Conservation (phyloP, 1,140 invertebrate genomes). For the Lerema accius region DNA sequence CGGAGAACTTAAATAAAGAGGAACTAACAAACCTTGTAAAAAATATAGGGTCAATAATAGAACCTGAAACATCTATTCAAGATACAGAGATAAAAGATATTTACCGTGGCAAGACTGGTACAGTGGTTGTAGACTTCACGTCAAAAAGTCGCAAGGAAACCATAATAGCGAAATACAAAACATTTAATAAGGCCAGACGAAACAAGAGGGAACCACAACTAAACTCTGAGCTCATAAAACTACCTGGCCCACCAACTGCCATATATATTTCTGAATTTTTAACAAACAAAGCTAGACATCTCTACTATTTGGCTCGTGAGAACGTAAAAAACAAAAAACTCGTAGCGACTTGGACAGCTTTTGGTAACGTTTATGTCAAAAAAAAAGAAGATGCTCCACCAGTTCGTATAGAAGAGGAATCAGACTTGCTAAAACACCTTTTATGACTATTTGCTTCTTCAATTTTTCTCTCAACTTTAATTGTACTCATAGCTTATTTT, state of each 20-base stretch:
- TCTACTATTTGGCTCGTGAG: constrained; percentile 25
- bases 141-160: constrained; percentile 7
- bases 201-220: constrained; percentile 14
- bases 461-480: no score
- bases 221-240: constrained; percentile 4
- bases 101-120: constrained; percentile 2
- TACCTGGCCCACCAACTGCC: neutral
- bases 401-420: constrained; percentile 8
- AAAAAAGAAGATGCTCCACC: constrained; percentile 5
- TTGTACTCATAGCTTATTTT: no score
- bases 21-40: neutral
- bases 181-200: constrained; percentile 18
- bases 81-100: constrained; percentile 21
- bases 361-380: constrained; percentile 27
- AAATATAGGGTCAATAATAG: constrained; percentile 7
- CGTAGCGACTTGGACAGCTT: constrained; percentile 24
- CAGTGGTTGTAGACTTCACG: constrained; percentile 24
- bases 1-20: neutral
- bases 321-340: constrained; percentile 20
- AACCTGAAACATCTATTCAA: neutral
- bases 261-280: constrained; percentile 27
- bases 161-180: constrained; percentile 5
- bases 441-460: no score
- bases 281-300: constrained; percentile 3
- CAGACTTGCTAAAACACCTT: neutral